These are phyloP conservation scores for Tetramorium parvispinum DNA, from an alignment of 1,140 invertebrate genomes.

Conservation along the genomic window DNA sequence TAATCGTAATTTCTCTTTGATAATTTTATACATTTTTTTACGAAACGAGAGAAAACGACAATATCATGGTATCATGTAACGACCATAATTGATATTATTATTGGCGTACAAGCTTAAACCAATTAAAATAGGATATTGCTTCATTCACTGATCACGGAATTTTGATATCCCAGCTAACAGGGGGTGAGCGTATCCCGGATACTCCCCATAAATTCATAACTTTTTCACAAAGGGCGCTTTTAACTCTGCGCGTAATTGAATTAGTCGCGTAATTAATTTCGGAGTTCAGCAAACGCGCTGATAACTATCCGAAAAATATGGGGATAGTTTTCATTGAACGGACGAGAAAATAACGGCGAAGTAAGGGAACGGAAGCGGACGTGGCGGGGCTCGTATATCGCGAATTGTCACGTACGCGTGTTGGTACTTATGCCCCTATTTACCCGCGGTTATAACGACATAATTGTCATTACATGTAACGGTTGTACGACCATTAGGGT, in stretches of 20 bases:
- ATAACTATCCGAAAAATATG: slow-evolving; percentile 61
- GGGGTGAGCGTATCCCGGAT: background rate
- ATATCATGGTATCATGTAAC: background rate
- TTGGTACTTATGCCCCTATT: slow-evolving; percentile 47
- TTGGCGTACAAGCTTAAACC: slow-evolving; percentile 4
- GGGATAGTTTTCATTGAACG: slow-evolving; percentile 45
- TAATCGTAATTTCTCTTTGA: background rate
- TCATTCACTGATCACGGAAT: slow-evolving; percentile 45
- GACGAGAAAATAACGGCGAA: slow-evolving; percentile 34
- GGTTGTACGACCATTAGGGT: slow-evolving; percentile 11
- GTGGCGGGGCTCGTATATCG: background rate
- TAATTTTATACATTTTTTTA: background rate
- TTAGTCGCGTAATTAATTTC: slow-evolving; percentile 61
- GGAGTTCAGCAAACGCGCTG: slow-evolving; percentile 48
- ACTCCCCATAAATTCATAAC: slow-evolving; percentile 58
- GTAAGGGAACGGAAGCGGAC: background rate
- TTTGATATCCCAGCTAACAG: slow-evolving; percentile 30
- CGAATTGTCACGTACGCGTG: slow-evolving; percentile 42
- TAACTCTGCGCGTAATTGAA: slow-evolving; percentile 51
- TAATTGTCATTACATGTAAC: slow-evolving; percentile 41
- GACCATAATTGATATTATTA: slow-evolving; percentile 21
- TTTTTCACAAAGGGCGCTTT: slow-evolving; percentile 62
- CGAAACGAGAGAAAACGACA: background rate
- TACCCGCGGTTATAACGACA: slow-evolving; percentile 26
- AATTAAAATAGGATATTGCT: slow-evolving; percentile 25